Evolutionary conservation across 2,888 invertebrate species (phyloP), one percentile per base, ranked within the genome.

Genomic region (Eupithecia vulgata): DNA sequence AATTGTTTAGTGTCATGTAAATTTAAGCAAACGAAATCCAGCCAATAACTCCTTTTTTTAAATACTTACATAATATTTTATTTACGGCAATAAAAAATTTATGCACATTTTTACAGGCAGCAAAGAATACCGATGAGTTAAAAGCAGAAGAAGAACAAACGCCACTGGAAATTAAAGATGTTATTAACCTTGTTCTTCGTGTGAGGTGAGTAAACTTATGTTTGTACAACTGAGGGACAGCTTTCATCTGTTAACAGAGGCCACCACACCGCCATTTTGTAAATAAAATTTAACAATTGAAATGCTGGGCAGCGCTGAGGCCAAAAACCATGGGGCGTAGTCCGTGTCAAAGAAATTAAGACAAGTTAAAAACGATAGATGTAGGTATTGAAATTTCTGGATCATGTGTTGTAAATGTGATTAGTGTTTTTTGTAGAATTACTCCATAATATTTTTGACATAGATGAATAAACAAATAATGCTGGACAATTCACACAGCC

Each of bases 121-220:
- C 34, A n/a, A 15, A 35, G 62, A 62, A 62, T 15, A 30, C 21
- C 4, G 57, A n/a, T 35, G 62, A 21, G 37, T n/a, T n/a, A n/a
- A 10, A n/a, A n/a, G 4, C 3, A 10, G n/a, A 0, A 52, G 17
- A 35, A 12, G n/a, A 17, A 37, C 8, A 62, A 35, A 34, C 15
- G n/a, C 10, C 62, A 2, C 3, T 12, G 5, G 0, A 64, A 35
- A n/a, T n/a, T 90, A 74, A 72, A 15, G 30, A n/a, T 21, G 94
- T 95, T 76, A 96, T 98, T 77, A 97, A 97, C 93, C 93, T 98
- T 82, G 98, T 98, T 61, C 94, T 98, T 79, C 95, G 98, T 87
- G 96, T 98, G 95, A 96, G 98, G 97, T 96, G 48, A 40, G 77
- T 71, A 37, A 64, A n/a, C 57, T 25, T 37, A 21, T 35, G 5